phyloP scores from a whole-genome alignment of 2,113 vertebrate species.

The Dasyurus viverrinus region DNA sequence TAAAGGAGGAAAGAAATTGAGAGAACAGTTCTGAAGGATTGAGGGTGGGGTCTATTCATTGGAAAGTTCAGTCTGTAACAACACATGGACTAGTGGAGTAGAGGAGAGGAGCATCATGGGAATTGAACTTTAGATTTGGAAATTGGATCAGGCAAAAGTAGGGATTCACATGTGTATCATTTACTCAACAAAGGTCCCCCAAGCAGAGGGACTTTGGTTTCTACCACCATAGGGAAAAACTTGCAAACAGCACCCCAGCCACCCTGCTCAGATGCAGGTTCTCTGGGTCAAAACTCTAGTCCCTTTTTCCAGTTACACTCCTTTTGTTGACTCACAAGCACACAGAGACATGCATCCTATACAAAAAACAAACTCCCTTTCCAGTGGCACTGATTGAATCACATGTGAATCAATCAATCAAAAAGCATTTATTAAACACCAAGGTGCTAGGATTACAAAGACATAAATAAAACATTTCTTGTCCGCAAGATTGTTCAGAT shows the following conservation, averaged over 20 bases:
- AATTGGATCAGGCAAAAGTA: background rate
- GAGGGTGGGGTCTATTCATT: background rate
- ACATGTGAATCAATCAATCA: background rate
- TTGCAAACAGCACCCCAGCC: background rate
- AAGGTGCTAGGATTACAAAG: background rate
- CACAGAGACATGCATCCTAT: background rate
- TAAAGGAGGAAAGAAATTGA: background rate
- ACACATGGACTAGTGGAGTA: background rate
- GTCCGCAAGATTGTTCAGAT: background rate
- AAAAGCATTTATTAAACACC: background rate
- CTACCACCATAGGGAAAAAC: background rate
- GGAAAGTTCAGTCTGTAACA: background rate
- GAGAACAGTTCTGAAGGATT: background rate
- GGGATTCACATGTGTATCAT: background rate
- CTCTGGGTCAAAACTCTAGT: too few relatives aligned
- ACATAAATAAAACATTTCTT: background rate
- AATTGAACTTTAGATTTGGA: background rate
- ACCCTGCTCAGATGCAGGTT: background rate
- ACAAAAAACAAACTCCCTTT: background rate
- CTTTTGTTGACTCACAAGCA: background rate
- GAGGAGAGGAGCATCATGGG: background rate
- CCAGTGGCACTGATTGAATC: background rate
- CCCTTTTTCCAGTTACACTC: background rate
- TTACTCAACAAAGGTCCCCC: background rate
- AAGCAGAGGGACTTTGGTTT: background rate